Conservation (phyloP, 1,140 invertebrate genomes). For the Bemisia tabaci region DNA sequence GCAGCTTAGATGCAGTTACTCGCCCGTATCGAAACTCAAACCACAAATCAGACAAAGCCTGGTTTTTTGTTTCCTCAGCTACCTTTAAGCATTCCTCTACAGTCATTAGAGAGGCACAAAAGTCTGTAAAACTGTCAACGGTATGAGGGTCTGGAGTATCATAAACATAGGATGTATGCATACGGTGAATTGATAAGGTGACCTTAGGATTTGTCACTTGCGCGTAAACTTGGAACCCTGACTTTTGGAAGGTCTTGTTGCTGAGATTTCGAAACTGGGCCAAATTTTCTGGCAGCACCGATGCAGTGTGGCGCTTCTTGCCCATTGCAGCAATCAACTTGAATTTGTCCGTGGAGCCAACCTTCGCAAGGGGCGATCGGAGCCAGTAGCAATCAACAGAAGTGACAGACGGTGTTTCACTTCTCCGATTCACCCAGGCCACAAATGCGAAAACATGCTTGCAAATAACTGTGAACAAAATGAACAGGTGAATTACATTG, state of each 20-base stretch:
- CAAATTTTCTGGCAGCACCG: not conserved
- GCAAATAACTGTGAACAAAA: not conserved
- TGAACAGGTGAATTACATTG: not conserved
- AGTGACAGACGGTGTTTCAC: not conserved
- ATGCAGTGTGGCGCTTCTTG: not conserved
- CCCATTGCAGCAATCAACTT: not conserved
- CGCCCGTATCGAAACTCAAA: slow-evolving; percentile 24
- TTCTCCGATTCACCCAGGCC: not conserved
- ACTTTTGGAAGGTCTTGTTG: not conserved
- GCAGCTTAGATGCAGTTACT: slow-evolving; percentile 24
- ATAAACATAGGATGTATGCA: not conserved
- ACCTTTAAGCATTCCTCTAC: not conserved
- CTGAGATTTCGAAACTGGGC: not conserved
- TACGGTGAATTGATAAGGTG: not conserved
- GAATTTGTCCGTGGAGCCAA: not conserved
- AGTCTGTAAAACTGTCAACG: not conserved
- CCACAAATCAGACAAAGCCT: slow-evolving; percentile 15
- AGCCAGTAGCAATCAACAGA: not conserved
- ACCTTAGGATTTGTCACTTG: not conserved
- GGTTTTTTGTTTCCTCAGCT: slow-evolving; percentile 1
- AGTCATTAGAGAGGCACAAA: not conserved
- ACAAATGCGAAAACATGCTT: not conserved
- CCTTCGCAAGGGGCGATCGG: not conserved
- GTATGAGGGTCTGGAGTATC: not conserved
- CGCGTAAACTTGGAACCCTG: not conserved